phyloP scores from a whole-genome alignment of 2,797 vertebrate species.

The Staurois parvus region DNA sequence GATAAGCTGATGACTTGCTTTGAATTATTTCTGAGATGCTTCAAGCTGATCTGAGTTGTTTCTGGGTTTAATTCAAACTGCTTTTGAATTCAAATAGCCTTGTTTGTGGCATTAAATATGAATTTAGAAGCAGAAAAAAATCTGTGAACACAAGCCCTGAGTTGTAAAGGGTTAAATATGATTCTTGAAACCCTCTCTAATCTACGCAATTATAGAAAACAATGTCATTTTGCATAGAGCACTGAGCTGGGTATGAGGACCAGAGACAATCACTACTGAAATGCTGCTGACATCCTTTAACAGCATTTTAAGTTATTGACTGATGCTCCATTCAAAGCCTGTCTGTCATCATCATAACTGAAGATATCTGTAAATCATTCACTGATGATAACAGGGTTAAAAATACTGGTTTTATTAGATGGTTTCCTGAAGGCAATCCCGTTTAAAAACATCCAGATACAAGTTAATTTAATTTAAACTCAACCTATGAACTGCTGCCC shows the following conservation, averaged over 20 bases:
- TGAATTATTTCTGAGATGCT: too few relatives aligned
- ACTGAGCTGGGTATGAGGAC: background rate
- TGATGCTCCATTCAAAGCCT: background rate
- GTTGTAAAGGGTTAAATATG: too few relatives aligned
- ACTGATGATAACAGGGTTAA: constrained; percentile 2
- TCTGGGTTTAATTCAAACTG: too few relatives aligned
- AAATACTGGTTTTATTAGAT: background rate
- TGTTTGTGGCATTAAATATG: too few relatives aligned
- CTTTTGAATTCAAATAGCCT: too few relatives aligned
- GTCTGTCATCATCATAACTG: background rate
- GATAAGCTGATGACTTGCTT: too few relatives aligned
- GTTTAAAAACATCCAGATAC: constrained; percentile 17
- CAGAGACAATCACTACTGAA: background rate
- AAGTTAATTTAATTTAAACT: constrained; percentile 8
- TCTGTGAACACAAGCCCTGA: too few relatives aligned
- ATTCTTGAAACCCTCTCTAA: background rate
- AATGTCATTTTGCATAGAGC: background rate
- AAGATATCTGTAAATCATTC: background rate
- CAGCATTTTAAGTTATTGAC: background rate
- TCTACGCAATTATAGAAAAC: background rate
- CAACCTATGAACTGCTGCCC: background rate
- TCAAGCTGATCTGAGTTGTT: too few relatives aligned
- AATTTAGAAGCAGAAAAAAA: too few relatives aligned
- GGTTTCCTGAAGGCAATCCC: background rate
- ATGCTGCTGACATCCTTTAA: background rate